phyloP scores from a whole-genome alignment of 2,113 vertebrate species.

The Isichthys henryi region DNA sequence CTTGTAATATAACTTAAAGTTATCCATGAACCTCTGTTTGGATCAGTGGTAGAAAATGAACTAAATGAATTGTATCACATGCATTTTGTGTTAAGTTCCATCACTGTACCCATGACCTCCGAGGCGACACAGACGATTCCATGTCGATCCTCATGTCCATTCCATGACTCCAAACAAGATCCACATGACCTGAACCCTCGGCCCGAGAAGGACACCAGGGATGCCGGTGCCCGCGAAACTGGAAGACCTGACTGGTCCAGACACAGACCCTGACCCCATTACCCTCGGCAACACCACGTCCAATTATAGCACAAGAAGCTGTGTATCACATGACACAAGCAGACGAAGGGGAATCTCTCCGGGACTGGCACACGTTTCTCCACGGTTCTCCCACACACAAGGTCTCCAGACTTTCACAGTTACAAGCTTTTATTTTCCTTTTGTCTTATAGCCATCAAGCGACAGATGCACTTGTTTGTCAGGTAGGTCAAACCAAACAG shows the following conservation, averaged over 20 bases:
- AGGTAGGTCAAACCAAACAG: neutral
- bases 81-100: neutral
- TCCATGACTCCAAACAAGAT: neutral
- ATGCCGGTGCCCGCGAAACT: neutral
- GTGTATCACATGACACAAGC: constrained; percentile 26
- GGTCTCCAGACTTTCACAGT: neutral
- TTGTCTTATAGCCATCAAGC: neutral
- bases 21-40: neutral
- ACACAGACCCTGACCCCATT: constrained; percentile 36
- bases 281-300: constrained; percentile 27
- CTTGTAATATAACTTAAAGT: neutral
- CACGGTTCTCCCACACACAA: neutral
- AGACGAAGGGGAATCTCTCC: neutral
- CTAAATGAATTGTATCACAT: neutral
- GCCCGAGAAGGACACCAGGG: neutral
- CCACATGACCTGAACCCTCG: neutral
- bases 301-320: constrained; percentile 43
- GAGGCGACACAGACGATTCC: neutral
- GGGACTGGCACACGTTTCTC: neutral
- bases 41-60: neutral
- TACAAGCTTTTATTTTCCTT: neutral
- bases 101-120: neutral
- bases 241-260: constrained; percentile 40
- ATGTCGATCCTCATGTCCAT: neutral
- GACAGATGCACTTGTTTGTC: neutral